Evolutionary conservation across 2,888 invertebrate genomes (phyloP).

Genomic region (Ormyrus rosae): DNA sequence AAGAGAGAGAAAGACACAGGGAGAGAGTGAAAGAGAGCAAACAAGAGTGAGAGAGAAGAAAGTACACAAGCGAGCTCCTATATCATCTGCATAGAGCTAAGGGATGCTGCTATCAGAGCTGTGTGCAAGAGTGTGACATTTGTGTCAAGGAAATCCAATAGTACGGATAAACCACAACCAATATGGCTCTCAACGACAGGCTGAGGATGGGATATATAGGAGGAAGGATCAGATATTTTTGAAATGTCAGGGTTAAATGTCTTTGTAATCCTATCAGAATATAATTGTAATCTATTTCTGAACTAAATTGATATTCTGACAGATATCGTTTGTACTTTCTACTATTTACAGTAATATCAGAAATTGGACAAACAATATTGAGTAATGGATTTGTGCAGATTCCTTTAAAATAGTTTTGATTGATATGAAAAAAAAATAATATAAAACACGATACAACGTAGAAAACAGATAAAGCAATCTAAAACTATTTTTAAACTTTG

Average conservation of each 20-base stretch:
- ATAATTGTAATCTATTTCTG: slow-evolving; percentile 12
- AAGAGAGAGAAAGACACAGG: slow-evolving; percentile 34
- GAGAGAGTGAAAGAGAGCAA: slow-evolving; percentile 46
- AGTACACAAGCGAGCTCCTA: slow-evolving; percentile 28
- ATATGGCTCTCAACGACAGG: slow-evolving; percentile 1
- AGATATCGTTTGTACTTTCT: background rate
- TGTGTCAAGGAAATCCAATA: slow-evolving; percentile 56
- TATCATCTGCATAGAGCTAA: slow-evolving; percentile 34
- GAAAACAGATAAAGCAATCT: too few relatives aligned
- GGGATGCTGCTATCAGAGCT: slow-evolving; percentile 34
- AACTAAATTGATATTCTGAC: background rate
- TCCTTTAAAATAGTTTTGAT: too few relatives aligned
- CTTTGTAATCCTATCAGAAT: slow-evolving; percentile 5
- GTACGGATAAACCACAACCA: slow-evolving; percentile 36
- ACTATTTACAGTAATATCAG: too few relatives aligned
- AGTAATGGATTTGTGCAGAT: background rate
- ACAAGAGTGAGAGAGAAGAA: slow-evolving; percentile 35
- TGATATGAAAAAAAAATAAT: too few relatives aligned
- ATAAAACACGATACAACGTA: too few relatives aligned
- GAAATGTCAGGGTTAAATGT: slow-evolving; percentile 39
- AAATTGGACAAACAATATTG: background rate
- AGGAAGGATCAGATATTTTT: slow-evolving; percentile 44
- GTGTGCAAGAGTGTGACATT: slow-evolving; percentile 17
- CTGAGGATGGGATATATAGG: slow-evolving; percentile 30
- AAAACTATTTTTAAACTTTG: too few relatives aligned